Base-by-base conservation (phyloP, 2,888 invertebrate genomes). In the Platyscelio sp. region DNA sequence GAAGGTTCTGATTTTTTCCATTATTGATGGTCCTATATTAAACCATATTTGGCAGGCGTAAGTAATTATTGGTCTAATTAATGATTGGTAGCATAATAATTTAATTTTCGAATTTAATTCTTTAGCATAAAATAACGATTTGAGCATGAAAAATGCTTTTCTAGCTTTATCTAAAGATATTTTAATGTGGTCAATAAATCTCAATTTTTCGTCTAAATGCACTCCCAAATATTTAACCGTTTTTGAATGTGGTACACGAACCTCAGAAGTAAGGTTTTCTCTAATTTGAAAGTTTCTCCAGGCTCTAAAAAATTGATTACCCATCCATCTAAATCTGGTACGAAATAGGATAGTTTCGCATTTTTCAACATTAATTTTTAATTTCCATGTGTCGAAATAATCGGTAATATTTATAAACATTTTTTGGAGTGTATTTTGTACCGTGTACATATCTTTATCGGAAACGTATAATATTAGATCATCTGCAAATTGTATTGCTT, bases 271-370 rank as follows among this genome's bases (percentile, higher is more conserved):
- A 0, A 18, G 24, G 11, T 51, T 78, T 54, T 43, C 60, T n/a
- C 18, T 51, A 9, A 78, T 71, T 13, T 29, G 2, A n/a, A 83
- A 71, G 11, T 63, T 24, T 70, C 76, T 76, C 20, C 60, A 63
- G 0, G 26, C 51, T 76, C 20, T n/a, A n/a, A n/a, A n/a, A n/a
- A n/a, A n/a, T n/a, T n/a, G n/a, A n/a, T n/a, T n/a, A n/a, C n/a
- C n/a, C n/a, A n/a, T n/a, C n/a, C n/a, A n/a, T n/a, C n/a, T n/a
- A n/a, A n/a, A n/a, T n/a, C n/a, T n/a, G 58, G 6, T n/a, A n/a
- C 83, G 72, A 24, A 87, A 87, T 0, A 87, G 18, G 0, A 89
- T 87, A 0, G 79, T 72, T 76, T 89, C 89, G 13, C 87, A 86
- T 56, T 88, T 88, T 0, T 15, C 6, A 1, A 75, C 15, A 18